phyloP scores from a whole-genome alignment of 2,113 vertebrate genomes.

The Siphamia tubifer region DNA sequence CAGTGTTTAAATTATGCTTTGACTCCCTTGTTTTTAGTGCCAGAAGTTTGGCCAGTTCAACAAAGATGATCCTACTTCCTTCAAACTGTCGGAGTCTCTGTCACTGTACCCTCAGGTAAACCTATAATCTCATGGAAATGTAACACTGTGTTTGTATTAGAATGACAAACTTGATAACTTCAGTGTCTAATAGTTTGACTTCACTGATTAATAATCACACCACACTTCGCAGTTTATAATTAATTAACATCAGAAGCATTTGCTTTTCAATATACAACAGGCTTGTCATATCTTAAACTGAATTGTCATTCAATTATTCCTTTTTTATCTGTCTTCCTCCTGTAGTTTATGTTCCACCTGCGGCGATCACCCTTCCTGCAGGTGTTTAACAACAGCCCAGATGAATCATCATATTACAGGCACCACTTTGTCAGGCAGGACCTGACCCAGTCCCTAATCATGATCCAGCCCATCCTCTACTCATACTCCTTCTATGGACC shows the following conservation, averaged over 20 bases:
- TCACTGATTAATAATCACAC: background rate
- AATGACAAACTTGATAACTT: background rate
- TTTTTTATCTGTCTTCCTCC: constrained; percentile 1
- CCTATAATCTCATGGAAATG: background rate
- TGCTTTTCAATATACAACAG: background rate
- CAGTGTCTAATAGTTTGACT: background rate
- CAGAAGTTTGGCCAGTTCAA: constrained; percentile 98
- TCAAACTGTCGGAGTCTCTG: constrained; percentile 93
- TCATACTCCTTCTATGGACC: constrained; percentile 96
- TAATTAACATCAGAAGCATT: background rate
- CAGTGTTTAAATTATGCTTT: background rate
- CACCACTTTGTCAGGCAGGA: constrained; percentile 96
- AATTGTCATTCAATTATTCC: background rate
- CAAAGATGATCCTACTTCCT: constrained; percentile 94
- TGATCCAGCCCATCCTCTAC: constrained; percentile 98
- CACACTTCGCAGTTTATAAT: background rate
- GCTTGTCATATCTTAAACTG: background rate
- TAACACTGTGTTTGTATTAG: background rate
- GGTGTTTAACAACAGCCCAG: constrained; percentile 98
- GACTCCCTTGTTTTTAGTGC: constrained; percentile 82
- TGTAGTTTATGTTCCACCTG: constrained; percentile 97
- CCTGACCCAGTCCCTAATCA: constrained; percentile 96
- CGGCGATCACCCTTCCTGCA: constrained; percentile 96
- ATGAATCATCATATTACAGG: constrained; percentile 94
- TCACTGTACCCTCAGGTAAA: constrained; percentile 97